Percentiles rank a stretch among this genome's conserved stretches.
phyloP scores from a whole-genome alignment of 2,797 vertebrate species.

The Eulemur rubriventer region DNA sequence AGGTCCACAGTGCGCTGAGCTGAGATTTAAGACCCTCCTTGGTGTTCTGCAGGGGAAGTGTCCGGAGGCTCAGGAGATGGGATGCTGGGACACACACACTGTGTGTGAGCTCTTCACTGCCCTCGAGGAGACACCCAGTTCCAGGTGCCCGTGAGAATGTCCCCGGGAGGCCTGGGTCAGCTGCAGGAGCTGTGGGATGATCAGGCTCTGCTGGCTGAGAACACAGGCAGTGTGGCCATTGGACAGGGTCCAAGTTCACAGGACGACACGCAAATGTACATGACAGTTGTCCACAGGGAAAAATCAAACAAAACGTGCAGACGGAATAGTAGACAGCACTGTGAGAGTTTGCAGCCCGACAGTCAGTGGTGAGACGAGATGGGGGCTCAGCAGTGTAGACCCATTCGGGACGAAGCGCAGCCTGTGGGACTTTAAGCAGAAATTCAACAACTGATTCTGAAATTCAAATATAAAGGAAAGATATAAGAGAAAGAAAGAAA shows the following conservation, averaged over 20 bases:
- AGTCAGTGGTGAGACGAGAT: rapidly evolving
- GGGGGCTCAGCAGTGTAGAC: too few species aligned
- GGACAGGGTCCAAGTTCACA: too few species aligned
- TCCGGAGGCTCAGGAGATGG: background rate
- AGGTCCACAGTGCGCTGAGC: too few species aligned
- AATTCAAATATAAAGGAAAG: background rate
- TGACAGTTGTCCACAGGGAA: background rate
- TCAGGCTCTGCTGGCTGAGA: too few species aligned
- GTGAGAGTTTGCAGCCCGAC: background rate
- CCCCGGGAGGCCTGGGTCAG: background rate
- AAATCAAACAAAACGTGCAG: background rate
- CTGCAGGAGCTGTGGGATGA: too few species aligned
- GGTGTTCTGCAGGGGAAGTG: background rate
- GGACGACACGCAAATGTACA: background rate
- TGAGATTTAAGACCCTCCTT: rapidly evolving
- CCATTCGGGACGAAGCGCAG: background rate
- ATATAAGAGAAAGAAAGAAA: background rate
- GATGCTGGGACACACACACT: rapidly evolving
- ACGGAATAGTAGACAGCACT: background rate
- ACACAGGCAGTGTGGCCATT: background rate
- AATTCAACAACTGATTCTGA: background rate
- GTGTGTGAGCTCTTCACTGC: too few species aligned
- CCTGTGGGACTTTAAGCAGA: background rate
- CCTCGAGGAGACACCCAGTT: rapidly evolving
- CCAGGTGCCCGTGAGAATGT: rapidly evolving